Conservation (phyloP, 1,140 invertebrate genomes). For the Saxidomus purpurata region DNA sequence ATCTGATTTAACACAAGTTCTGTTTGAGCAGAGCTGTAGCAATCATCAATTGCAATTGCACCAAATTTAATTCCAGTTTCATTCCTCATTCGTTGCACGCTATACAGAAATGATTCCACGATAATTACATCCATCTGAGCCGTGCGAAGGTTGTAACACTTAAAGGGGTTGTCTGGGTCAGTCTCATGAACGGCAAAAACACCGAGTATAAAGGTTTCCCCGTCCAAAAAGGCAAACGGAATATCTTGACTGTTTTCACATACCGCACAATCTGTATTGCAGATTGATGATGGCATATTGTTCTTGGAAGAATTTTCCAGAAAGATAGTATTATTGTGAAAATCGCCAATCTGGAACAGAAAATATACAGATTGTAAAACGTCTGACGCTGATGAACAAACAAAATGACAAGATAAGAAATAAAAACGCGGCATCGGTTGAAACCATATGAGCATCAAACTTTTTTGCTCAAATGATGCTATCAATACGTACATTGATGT, state of each 20-base stretch:
- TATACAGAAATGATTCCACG: conserved; percentile 78
- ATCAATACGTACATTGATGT: too few species aligned
- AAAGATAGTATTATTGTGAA: background rate
- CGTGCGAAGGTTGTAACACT: conserved; percentile 75
- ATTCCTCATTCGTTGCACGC: conserved; percentile 68
- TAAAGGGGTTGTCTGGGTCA: conserved; percentile 69
- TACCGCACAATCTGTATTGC: conserved; percentile 68
- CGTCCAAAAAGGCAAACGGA: conserved; percentile 73
- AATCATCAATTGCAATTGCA: conserved; percentile 81
- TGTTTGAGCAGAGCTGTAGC: conserved; percentile 77
- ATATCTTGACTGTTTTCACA: conserved; percentile 71
- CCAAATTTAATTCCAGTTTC: conserved; percentile 76
- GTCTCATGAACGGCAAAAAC: conserved; percentile 80
- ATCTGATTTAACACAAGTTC: conserved; percentile 73
- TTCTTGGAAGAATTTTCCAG: background rate
- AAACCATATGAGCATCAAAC: too few species aligned
- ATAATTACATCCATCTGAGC: conserved; percentile 71
- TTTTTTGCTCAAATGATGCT: too few species aligned
- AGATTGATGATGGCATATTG: conserved; percentile 64
- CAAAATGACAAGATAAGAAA: too few species aligned
- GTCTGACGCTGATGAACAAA: too few species aligned
- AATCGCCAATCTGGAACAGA: conserved; percentile 60
- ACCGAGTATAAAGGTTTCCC: conserved; percentile 77
- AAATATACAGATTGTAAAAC: too few species aligned
- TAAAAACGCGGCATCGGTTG: too few species aligned